Conservation (phyloP, 2,888 invertebrate genomes). For the Ethmia dodecea region DNA sequence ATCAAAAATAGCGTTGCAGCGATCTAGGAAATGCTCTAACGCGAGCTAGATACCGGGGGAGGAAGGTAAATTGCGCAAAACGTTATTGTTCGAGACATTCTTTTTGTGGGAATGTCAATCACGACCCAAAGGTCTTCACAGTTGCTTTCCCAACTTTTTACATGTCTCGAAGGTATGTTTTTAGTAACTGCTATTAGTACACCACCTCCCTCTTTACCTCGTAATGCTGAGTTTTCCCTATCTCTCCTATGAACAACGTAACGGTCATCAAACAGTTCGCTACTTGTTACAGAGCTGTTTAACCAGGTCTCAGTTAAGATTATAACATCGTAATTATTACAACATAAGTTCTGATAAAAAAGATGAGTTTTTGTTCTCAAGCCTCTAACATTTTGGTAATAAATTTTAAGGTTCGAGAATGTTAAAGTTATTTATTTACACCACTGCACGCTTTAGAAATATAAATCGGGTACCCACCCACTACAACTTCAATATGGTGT, state of each 20-base stretch:
- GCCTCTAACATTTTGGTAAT: slow-evolving; percentile 19
- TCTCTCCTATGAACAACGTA: slow-evolving; percentile 20
- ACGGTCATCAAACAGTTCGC: slow-evolving; percentile 17
- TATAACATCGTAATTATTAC: slow-evolving; percentile 17
- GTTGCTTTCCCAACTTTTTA: slow-evolving; percentile 11
- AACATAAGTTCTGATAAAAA: slow-evolving; percentile 14
- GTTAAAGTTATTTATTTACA: background rate
- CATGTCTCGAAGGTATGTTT: slow-evolving; percentile 3
- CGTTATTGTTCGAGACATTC: background rate
- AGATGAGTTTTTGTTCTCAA: slow-evolving; percentile 16
- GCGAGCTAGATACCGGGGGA: background rate
- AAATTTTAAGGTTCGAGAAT: slow-evolving; percentile 6
- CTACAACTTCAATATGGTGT: background rate
- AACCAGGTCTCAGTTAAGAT: slow-evolving; percentile 17
- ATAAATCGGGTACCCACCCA: background rate
- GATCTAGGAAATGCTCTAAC: background rate
- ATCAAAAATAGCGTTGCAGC: background rate
- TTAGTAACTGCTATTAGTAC: slow-evolving; percentile 16
- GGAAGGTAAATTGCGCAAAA: background rate
- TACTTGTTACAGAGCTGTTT: slow-evolving; percentile 7
- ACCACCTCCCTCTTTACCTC: slow-evolving; percentile 14
- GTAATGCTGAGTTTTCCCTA: too few relatives aligned
- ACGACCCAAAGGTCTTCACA: slow-evolving; percentile 14
- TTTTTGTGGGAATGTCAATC: background rate
- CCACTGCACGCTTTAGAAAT: background rate